Base-by-base conservation (phyloP, 2,797 vertebrate species). In the Bufotes viridis region DNA sequence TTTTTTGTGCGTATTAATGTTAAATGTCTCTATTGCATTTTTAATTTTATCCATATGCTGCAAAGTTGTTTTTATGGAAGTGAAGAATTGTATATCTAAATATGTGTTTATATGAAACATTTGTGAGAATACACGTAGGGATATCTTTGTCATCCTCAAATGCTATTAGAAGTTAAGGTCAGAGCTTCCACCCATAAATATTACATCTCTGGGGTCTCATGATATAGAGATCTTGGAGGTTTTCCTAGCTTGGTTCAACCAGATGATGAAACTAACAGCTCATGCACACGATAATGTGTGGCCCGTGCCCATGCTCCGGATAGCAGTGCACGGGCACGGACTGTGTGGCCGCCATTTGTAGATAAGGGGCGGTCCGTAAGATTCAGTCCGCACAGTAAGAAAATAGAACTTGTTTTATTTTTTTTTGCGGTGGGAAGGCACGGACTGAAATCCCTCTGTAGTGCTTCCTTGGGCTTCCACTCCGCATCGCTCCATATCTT, bases 41-140 rank as follows among this genome's bases (percentile, higher is more conserved):
- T 75, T 84, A 84, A 84, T 75, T 7, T 26, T 61, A 61, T 55
- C 70, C 82, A 84, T 84, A 84, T 84, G 82, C 70, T n/a, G 13
- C 55, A 5, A 26, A 75, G 49, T n/a, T 6, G 42, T 78, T 84
- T 22, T 24, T 22, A 42, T 49, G 13, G 11, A 58, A 55, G 26
- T 58, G n/a, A 84, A 72, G 26, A 74, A 57, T 3, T 29, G 8
- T 12, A 29, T 80, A 42, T n/a, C 61, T 58, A 61, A 49, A 74
- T 69, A 20, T 78, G 51, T 53, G 51, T 78, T n/a, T 78, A 55
- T 78, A n/a, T 22, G 49, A 42, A 14, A 49, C 29, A 42, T 0
- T 70, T 42, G 70, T 49, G 34, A 18, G 34, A 70, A 70, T 70
- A 75, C 42, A 20, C 42, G 9, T 75, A 75, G 9, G 11, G 24